phyloP scores from a whole-genome alignment of 2,797 vertebrate genomes.

The Sebastes itinus region DNA sequence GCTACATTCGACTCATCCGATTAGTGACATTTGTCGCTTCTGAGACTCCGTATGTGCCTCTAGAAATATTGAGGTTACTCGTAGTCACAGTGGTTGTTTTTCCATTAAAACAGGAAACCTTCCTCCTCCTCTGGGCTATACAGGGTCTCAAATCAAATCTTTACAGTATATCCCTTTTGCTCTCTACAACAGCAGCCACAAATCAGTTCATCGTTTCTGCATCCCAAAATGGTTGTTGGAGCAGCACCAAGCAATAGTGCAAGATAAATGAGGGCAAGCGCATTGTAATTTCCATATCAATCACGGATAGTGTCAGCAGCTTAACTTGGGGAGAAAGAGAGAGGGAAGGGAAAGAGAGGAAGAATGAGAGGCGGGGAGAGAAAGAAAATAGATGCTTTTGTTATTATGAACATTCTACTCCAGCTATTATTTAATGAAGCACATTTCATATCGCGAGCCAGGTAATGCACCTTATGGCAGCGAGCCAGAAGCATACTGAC shows the following conservation, averaged over 20 bases:
- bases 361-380: neutral
- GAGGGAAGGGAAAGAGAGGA: conserved; percentile 10
- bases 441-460: conserved; percentile 12
- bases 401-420: conserved; percentile 13
- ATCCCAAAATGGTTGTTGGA: conserved; percentile 69
- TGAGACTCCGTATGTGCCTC: neutral
- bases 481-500: conserved; percentile 24
- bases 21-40: conserved; percentile 22
- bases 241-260: conserved; percentile 53
- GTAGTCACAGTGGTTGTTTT: conserved; percentile 35
- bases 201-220: conserved; percentile 68
- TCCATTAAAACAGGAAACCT: conserved; percentile 45
- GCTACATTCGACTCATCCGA: conserved; percentile 24
- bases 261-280: conserved; percentile 69
- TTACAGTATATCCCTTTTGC: conserved; percentile 49
- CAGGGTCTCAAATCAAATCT: conserved; percentile 64
- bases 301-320: conserved; percentile 61
- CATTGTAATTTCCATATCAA: conserved; percentile 76
- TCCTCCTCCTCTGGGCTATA: conserved; percentile 35
- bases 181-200: conserved; percentile 54
- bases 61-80: conserved; percentile 18
- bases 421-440: conserved; percentile 34
- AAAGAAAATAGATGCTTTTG: conserved; percentile 40
- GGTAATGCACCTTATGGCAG: conserved; percentile 45
- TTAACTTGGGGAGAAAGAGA: conserved; percentile 33